A percentile compares a stretch with the other conserved stretches of the same genome.
These are phyloP conservation scores for Stratiomys singularior DNA, from an alignment of 2,888 invertebrate species.

Conservation along the genomic window DNA sequence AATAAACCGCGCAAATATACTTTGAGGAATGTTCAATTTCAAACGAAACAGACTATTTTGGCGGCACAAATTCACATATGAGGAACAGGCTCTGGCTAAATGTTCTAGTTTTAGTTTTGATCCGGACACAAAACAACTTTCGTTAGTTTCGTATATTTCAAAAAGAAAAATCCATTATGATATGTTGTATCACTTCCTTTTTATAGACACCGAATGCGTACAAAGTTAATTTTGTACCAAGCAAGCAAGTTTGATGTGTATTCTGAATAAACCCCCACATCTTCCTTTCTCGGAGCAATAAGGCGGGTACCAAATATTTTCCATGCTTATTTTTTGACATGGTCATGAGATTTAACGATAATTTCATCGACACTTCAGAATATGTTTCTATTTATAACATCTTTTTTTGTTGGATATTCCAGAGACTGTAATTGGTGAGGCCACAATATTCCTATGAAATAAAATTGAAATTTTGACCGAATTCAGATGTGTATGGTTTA, in stretches of 20 bases:
- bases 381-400: conserved; percentile 9
- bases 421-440: conserved; percentile 4
- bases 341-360: conserved; percentile 24
- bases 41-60: neutral
- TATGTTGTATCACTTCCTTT: neutral
- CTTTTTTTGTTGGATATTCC: conserved; percentile 14
- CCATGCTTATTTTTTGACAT: conserved; percentile 28
- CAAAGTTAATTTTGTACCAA: neutral
- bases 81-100: neutral
- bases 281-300: neutral
- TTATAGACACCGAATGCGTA: neutral
- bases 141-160: neutral
- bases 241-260: neutral
- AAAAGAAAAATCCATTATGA: neutral
- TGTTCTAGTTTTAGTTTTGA: neutral
- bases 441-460: neutral
- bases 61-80: neutral
- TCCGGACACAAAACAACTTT: neutral
- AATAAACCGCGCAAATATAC: neutral
- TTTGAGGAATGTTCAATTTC: neutral
- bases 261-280: conserved; percentile 19
- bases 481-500: conserved; percentile 5
- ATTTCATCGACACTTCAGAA: conserved; percentile 29
- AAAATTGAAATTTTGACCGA: conserved; percentile 8
- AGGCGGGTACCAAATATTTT: conserved; percentile 23